Base-by-base conservation (phyloP, 2,888 invertebrate genomes). In the Margaritifera margaritifera region DNA sequence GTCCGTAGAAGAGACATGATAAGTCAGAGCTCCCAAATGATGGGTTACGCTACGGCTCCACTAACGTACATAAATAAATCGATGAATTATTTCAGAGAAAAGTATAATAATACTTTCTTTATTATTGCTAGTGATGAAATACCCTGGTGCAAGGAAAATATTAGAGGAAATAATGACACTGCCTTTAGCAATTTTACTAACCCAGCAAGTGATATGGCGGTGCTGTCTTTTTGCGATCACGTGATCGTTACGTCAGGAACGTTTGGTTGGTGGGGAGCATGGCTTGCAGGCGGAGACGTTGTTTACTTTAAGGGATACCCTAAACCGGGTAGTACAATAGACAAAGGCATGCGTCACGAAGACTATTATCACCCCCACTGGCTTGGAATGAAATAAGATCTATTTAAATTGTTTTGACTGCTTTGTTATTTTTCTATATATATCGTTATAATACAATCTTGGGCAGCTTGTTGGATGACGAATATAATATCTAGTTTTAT, bases 51-150 rank as follows among this genome's bases (percentile, higher is more conserved):
- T n/a, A n/a, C n/a, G n/a, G n/a, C n/a, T n/a, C n/a, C n/a, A n/a
- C n/a, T n/a, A n/a, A n/a, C n/a, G n/a, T n/a, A n/a, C n/a, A n/a
- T n/a, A n/a, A n/a, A n/a, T n/a, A n/a, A n/a, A n/a, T n/a, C n/a
- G n/a, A n/a, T n/a, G n/a, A 31, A 70, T 6, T 79, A 73, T 64
- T 82, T 77, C 66, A 64, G 80, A 22, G 60, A 71, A 20, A 74
- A 71, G 51, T 71, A 69, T 20, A 66, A 66, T n/a, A 62, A 72
- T 15, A 74, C 75, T 5, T 27, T 75, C 18, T 84, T 84, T 64
- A 50, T 84, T 27, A 72, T 82, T 8, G 63, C 80, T 20, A 79
- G 80, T 53, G 81, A 82, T 55, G 79, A 77, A 25, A 71, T 78
- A 5, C n/a, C 53, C 5, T 84, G 84, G 84, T 70, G 75, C 27